Percentiles rank a stretch among this genome's conserved stretches.
phyloP scores from a whole-genome alignment of 2,113 vertebrate species.

The Tragelaphus scriptus region DNA sequence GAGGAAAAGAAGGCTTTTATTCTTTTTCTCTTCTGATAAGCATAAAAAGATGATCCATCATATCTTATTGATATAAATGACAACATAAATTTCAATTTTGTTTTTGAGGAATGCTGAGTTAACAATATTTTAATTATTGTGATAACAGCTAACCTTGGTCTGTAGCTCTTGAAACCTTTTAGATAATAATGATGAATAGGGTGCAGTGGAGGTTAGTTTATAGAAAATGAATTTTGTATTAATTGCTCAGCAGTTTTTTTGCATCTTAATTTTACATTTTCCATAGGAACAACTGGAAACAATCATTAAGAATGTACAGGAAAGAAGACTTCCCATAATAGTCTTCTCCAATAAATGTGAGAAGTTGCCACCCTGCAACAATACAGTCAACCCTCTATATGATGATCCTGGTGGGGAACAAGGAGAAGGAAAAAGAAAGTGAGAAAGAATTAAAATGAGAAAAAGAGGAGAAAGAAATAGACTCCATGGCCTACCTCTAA shows the following conservation, averaged over 20 bases:
- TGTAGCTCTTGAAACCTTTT: constrained; percentile 9
- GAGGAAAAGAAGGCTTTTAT: neutral
- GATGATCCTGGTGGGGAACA: neutral
- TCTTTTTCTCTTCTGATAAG: neutral
- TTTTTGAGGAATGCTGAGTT: neutral
- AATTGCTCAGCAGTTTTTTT: constrained; percentile 4
- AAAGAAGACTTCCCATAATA: neutral
- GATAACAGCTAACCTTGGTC: neutral
- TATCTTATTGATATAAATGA: neutral
- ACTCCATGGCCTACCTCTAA: neutral
- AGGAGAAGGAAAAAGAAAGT: neutral
- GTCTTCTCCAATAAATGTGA: constrained; percentile 16
- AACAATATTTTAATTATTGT: neutral
- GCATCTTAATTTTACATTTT: neutral
- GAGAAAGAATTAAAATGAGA: neutral
- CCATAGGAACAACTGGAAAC: neutral
- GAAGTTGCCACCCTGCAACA: neutral
- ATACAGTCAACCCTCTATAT: neutral
- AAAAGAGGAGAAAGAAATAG: neutral
- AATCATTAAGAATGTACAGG: neutral
- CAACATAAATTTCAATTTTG: constrained; percentile 9
- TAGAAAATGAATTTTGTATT: neutral
- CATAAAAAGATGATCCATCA: neutral
- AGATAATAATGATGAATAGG: constrained; percentile 1
- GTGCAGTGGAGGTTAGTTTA: neutral